A percentile compares a stretch with the other conserved stretches of the same genome.
These are phyloP conservation scores for Pachliopta kotzebuea DNA, from an alignment of 2,888 invertebrate genomes.

Conservation along the genomic window DNA sequence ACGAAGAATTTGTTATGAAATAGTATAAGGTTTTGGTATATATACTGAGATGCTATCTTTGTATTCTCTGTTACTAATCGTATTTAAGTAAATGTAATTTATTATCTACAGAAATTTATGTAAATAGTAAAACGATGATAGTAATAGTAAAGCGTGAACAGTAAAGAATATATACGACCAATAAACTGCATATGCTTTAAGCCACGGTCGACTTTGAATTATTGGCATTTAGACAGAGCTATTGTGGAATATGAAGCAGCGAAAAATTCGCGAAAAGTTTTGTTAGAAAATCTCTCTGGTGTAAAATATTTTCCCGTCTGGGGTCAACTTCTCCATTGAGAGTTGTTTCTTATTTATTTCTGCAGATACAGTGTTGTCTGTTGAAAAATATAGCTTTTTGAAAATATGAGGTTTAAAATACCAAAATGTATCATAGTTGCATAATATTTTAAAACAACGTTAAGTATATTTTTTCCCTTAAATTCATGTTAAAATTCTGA, in stretches of 20 bases:
- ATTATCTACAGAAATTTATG: too few species aligned
- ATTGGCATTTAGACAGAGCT: conserved; percentile 18
- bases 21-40: too few species aligned
- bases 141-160: too few species aligned
- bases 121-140: too few species aligned
- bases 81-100: too few species aligned
- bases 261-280: conserved; percentile 17
- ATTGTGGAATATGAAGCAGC: conserved; percentile 15
- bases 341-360: conserved; percentile 8
- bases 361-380: background rate
- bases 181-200: background rate
- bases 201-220: conserved; percentile 1
- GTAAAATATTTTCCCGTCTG: conserved; percentile 16
- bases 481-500: too few species aligned
- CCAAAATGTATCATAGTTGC: background rate
- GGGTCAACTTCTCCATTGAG: conserved; percentile 12
- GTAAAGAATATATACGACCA: background rate
- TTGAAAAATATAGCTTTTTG: background rate
- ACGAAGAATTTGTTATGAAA: too few species aligned
- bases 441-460: too few species aligned
- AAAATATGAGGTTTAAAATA: background rate
- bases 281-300: conserved; percentile 18
- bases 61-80: too few species aligned
- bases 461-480: too few species aligned
- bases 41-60: too few species aligned